These are phyloP conservation scores for Phthorimaea operculella DNA, from an alignment of 1,140 invertebrate genomes.

Conservation along the genomic window DNA sequence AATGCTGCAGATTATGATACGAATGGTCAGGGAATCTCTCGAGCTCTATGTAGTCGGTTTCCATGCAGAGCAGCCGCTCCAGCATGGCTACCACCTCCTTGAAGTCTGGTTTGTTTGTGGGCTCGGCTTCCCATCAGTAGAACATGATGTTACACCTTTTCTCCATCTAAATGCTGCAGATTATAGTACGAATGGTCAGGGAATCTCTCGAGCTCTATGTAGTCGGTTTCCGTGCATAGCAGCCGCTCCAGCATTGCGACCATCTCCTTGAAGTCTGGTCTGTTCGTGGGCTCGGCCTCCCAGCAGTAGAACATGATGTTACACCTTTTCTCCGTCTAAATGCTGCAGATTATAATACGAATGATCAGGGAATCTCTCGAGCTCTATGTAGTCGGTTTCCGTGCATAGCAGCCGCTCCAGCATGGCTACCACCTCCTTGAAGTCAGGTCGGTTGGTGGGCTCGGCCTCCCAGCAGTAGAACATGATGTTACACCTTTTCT, in stretches of 20 bases:
- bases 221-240: conserved; percentile 89
- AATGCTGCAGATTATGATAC: conserved; percentile 90
- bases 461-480: conserved; percentile 93
- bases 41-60: conserved; percentile 93
- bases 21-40: conserved; percentile 93
- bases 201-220: conserved; percentile 91
- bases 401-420: conserved; percentile 85
- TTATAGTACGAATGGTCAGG: conserved; percentile 96
- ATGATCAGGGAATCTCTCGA: conserved; percentile 93
- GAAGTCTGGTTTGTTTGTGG: conserved; percentile 81
- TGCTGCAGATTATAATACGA: conserved; percentile 92
- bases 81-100: conserved; percentile 81
- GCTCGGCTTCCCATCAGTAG: conserved; percentile 90
- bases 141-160: conserved; percentile 91
- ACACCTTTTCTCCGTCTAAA: conserved; percentile 88
- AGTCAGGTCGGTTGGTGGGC: conserved; percentile 79
- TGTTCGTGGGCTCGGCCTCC: conserved; percentile 81
- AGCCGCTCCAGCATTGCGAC: conserved; percentile 83
- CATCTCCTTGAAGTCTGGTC: conserved; percentile 84
- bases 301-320: conserved; percentile 94
- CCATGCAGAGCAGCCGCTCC: conserved; percentile 84
- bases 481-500: conserved; percentile 90
- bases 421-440: conserved; percentile 81
- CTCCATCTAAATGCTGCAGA: conserved; percentile 86
- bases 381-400: conserved; percentile 92